Evolutionary conservation across 1,140 invertebrate species (phyloP).

Genomic region (Luehdorfia chinensis): DNA sequence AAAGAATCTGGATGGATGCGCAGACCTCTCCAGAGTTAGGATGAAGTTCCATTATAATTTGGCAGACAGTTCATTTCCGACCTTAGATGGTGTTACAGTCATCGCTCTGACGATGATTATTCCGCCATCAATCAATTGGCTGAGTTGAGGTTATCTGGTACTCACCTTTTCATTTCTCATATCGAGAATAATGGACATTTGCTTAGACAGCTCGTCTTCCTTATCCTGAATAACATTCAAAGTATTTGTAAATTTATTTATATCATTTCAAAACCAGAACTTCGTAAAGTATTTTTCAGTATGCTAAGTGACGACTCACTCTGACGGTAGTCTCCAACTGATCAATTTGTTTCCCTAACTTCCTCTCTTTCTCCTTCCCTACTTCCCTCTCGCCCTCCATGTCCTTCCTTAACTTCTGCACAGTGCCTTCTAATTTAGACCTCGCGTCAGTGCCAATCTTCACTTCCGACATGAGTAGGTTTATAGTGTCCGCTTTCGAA

Average conservation of each 20-base stretch:
- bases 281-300: too few relatives aligned
- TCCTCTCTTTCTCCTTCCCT: conserved; percentile 28
- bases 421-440: conserved; percentile 29
- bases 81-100: too few relatives aligned
- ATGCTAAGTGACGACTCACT: conserved; percentile 28
- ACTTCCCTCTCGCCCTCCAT: conserved; percentile 29
- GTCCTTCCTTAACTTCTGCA: conserved; percentile 35
- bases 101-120: too few relatives aligned
- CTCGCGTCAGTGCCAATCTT: conserved; percentile 30
- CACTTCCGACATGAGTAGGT: conserved; percentile 43
- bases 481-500: conserved; percentile 32
- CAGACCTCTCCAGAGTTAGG: too few relatives aligned
- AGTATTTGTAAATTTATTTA: background rate
- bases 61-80: too few relatives aligned
- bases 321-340: conserved; percentile 30
- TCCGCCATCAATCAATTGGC: too few relatives aligned
- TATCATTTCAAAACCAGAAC: too few relatives aligned
- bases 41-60: too few relatives aligned
- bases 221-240: conserved; percentile 35
- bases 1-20: too few relatives aligned
- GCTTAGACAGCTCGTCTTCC: conserved; percentile 39
- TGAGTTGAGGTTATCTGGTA: too few relatives aligned
- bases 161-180: conserved; percentile 46
- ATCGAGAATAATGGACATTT: conserved; percentile 47
- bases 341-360: conserved; percentile 27